These are phyloP conservation scores for Channallabes apus DNA, from an alignment of 2,797 vertebrate species.

Conservation along the genomic window DNA sequence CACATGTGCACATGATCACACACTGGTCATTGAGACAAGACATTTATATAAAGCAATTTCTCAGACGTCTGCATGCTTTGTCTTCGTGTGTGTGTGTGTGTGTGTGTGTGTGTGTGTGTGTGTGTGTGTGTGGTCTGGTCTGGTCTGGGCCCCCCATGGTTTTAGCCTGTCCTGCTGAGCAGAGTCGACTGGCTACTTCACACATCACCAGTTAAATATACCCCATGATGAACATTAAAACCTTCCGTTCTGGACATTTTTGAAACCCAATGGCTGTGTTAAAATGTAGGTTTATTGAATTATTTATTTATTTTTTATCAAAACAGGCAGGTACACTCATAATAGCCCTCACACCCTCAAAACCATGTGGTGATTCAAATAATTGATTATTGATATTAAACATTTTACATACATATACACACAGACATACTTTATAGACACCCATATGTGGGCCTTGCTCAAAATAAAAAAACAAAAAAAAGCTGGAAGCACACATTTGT, in stretches of 20 bases:
- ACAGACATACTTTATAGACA: not conserved
- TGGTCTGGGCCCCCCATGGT: conserved; percentile 17
- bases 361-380: too few species aligned
- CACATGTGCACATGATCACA: conserved; percentile 32
- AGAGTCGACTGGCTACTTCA: conserved; percentile 18
- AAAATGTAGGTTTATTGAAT: conserved; percentile 22
- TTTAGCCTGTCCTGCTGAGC: conserved; percentile 21
- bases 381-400: too few species aligned
- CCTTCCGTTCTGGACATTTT: conserved; percentile 33
- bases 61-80: conserved; percentile 6
- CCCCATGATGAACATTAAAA: conserved; percentile 29
- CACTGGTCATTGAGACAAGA: not conserved
- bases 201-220: conserved; percentile 28
- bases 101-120: conserved; percentile 16
- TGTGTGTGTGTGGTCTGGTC: conserved; percentile 36
- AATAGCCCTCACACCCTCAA: not conserved
- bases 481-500: not conserved
- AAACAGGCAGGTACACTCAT: not conserved
- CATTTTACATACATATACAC: too few species aligned
- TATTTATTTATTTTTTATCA: conserved; percentile 24
- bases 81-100: conserved; percentile 4
- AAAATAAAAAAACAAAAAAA: not conserved
- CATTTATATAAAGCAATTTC: not conserved
- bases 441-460: not conserved
- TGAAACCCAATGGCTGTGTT: conserved; percentile 6